A percentile compares a stretch with the other conserved stretches of the same genome.
These are phyloP conservation scores for Tauraco erythrolophus DNA, from an alignment of 2,113 vertebrate genomes.

Conservation along the genomic window DNA sequence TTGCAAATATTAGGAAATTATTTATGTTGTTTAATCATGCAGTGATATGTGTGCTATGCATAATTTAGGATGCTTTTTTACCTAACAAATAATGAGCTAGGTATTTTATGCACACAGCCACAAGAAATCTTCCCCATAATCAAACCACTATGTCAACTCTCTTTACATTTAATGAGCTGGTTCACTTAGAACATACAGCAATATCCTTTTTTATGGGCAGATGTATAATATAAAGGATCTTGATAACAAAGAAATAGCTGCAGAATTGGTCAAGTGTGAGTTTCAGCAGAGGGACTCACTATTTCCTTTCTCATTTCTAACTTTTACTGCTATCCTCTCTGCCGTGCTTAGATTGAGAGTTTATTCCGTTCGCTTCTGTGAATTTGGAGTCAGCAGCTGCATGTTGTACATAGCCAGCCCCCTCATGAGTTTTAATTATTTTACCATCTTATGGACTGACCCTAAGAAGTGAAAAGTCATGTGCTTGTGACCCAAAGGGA, in stretches of 20 bases:
- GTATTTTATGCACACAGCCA: not conserved
- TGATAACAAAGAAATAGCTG: not conserved
- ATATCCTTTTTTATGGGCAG: not conserved
- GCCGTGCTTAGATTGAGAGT: not conserved
- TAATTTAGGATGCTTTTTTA: slow-evolving; percentile 20
- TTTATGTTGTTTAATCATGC: slow-evolving; percentile 10
- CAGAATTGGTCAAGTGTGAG: not conserved
- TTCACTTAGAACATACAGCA: not conserved
- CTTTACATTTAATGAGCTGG: not conserved
- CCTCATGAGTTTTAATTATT: not conserved
- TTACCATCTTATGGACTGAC: not conserved
- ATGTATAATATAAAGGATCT: not conserved
- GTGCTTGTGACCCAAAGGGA: slow-evolving; percentile 13
- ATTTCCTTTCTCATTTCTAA: not conserved
- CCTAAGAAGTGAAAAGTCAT: not conserved
- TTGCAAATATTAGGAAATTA: not conserved
- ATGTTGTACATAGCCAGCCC: not conserved
- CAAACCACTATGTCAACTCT: not conserved
- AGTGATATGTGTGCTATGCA: not conserved
- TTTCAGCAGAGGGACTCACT: not conserved
- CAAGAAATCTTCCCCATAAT: not conserved
- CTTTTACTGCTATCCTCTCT: not conserved
- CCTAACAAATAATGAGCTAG: not conserved
- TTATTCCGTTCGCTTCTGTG: not conserved
- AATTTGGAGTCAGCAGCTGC: not conserved